Evolutionary conservation across 1,140 invertebrate genomes (phyloP).

Genomic region (Caerostris darwini): DNA sequence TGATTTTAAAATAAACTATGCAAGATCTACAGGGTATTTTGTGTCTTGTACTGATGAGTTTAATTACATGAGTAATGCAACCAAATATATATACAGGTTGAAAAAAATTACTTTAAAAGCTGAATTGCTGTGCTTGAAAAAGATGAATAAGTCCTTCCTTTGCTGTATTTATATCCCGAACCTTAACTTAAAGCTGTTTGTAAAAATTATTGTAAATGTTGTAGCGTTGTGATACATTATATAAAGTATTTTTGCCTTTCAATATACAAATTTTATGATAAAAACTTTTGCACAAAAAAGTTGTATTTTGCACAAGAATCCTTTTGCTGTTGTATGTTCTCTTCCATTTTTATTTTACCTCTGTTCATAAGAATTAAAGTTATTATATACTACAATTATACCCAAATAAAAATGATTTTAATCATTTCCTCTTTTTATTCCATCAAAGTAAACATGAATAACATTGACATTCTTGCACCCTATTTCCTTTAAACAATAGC

Average conservation of each 20-base stretch:
- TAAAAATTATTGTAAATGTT: not conserved
- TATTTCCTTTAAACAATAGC: too few relatives aligned
- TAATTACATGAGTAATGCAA: too few relatives aligned
- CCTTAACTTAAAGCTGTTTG: not conserved
- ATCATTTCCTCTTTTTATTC: too few relatives aligned
- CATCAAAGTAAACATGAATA: too few relatives aligned
- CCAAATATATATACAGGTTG: too few relatives aligned
- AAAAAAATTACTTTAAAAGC: too few relatives aligned
- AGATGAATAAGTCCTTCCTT: not conserved
- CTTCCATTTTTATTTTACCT: not conserved
- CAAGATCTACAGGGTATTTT: not conserved
- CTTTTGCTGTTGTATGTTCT: not conserved
- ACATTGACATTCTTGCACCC: too few relatives aligned
- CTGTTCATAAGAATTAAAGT: not conserved
- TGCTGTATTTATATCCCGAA: not conserved
- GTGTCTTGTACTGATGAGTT: too few relatives aligned
- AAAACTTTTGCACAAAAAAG: not conserved
- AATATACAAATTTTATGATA: not conserved
- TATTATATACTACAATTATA: not conserved
- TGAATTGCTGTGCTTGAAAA: too few relatives aligned
- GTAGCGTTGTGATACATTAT: not conserved
- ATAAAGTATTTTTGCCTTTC: not conserved
- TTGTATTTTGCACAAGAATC: constrained; percentile 22
- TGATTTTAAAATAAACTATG: not conserved
- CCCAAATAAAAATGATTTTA: not conserved